Evolutionary conservation across 2,888 invertebrate genomes (phyloP).

Genomic region (Polydrusus cervinus): DNA sequence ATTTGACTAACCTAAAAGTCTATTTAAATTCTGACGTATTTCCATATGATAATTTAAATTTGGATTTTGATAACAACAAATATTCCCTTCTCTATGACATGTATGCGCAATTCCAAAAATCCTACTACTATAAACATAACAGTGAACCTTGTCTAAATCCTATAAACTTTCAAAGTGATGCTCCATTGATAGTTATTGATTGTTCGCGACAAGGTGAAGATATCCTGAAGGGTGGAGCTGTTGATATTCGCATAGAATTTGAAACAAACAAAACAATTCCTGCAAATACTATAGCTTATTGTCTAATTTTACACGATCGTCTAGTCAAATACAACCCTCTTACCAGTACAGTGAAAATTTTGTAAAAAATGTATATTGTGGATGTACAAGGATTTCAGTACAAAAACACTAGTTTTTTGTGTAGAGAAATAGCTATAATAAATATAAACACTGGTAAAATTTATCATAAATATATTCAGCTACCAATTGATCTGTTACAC

Average conservation of each 20-base stretch:
- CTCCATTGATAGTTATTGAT: slow-evolving; percentile 57
- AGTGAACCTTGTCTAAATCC: slow-evolving; percentile 3
- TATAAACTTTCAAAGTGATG: slow-evolving; percentile 21
- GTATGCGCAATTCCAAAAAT: slow-evolving; percentile 4
- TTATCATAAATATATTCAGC: background rate
- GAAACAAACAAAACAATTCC: slow-evolving; percentile 56
- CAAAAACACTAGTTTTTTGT: slow-evolving; percentile 1
- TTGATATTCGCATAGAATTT: slow-evolving; percentile 59
- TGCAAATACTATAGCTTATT: slow-evolving; percentile 59
- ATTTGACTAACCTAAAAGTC: slow-evolving; percentile 64
- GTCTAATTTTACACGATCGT: slow-evolving; percentile 58
- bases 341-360: slow-evolving; percentile 51
- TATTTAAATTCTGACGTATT: slow-evolving; percentile 61
- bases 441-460: slow-evolving; percentile 6
- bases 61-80: background rate
- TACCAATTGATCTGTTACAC: background rate
- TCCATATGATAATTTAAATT: slow-evolving; percentile 63
- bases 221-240: background rate
- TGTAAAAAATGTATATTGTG: slow-evolving; percentile 6
- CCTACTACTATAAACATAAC: slow-evolving; percentile 3
- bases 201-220: slow-evolving; percentile 53
- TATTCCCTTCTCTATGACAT: background rate
- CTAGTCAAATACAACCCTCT: slow-evolving; percentile 58
- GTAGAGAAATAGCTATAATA: slow-evolving; percentile 16
- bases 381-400: background rate